Conservation (phyloP, 1,140 invertebrate genomes). For the Ostrea denselamellosa region DNA sequence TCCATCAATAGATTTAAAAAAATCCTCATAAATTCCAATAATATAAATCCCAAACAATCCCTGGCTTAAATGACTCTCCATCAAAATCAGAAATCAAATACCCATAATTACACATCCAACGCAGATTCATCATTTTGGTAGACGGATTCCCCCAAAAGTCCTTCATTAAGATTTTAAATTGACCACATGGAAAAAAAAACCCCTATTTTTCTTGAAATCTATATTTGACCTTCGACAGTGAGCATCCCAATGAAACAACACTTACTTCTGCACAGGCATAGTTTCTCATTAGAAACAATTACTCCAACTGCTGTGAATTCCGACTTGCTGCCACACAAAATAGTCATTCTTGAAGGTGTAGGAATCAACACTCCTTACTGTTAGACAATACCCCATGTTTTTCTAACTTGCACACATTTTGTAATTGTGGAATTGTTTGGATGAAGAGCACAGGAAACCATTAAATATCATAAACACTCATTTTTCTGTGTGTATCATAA, state of each 20-base stretch:
- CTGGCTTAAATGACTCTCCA: background rate
- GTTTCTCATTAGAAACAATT: conserved; percentile 33
- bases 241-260: conserved; percentile 32
- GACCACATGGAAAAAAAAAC: background rate
- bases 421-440: conserved; percentile 39
- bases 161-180: background rate
- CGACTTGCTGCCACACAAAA: background rate
- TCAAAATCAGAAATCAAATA: background rate
- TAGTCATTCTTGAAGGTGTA: conserved; percentile 4
- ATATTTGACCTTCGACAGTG: background rate
- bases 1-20: background rate
- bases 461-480: conserved; percentile 38
- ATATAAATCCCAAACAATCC: background rate
- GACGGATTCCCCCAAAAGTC: conserved; percentile 13
- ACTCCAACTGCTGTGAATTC: conserved; percentile 31
- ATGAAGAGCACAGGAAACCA: conserved; percentile 39
- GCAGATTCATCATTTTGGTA: background rate
- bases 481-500: conserved; percentile 38
- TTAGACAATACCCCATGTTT: conserved; percentile 22
- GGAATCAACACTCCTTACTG: background rate
- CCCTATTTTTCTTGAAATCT: conserved; percentile 11
- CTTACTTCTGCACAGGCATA: conserved; percentile 37
- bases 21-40: conserved; percentile 16
- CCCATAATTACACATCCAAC: background rate
- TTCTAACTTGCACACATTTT: conserved; percentile 32